Conservation (phyloP, 2,888 invertebrate species). For the Pheosia gnoma region DNA sequence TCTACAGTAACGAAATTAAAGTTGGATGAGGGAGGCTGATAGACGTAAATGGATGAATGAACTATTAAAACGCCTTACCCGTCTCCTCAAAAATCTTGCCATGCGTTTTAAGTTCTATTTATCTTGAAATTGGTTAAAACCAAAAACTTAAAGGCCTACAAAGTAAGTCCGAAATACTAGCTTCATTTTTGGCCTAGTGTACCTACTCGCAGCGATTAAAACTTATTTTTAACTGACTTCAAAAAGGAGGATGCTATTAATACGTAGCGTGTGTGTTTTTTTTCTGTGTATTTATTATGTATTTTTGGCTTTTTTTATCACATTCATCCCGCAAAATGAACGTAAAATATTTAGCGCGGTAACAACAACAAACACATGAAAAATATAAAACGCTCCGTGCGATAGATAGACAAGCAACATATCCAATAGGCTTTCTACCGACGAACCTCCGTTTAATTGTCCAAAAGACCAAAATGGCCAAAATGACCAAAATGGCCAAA, state of each 20-base stretch:
- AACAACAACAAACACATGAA: neutral
- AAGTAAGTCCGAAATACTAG: too few species aligned
- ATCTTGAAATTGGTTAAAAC: too few species aligned
- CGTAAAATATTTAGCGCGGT: neutral
- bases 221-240: too few species aligned
- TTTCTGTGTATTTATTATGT: neutral
- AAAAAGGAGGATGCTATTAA: too few species aligned
- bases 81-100: too few species aligned
- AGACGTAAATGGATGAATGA: too few species aligned
- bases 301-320: neutral
- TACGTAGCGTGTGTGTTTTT: neutral
- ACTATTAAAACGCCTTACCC: too few species aligned
- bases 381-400: neutral
- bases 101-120: too few species aligned
- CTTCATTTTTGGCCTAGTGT: too few species aligned
- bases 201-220: too few species aligned
- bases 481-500: constrained; percentile 30
- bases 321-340: neutral
- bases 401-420: constrained; percentile 8
- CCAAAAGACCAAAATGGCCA: constrained; percentile 34
- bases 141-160: too few species aligned
- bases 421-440: constrained; percentile 24
- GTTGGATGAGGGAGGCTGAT: too few species aligned
- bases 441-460: constrained; percentile 30
- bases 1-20: neutral